Percentiles rank a stretch among this genome's conserved stretches.
phyloP scores from a whole-genome alignment of 2,888 invertebrate species.

The Oxyscelio sp. region DNA sequence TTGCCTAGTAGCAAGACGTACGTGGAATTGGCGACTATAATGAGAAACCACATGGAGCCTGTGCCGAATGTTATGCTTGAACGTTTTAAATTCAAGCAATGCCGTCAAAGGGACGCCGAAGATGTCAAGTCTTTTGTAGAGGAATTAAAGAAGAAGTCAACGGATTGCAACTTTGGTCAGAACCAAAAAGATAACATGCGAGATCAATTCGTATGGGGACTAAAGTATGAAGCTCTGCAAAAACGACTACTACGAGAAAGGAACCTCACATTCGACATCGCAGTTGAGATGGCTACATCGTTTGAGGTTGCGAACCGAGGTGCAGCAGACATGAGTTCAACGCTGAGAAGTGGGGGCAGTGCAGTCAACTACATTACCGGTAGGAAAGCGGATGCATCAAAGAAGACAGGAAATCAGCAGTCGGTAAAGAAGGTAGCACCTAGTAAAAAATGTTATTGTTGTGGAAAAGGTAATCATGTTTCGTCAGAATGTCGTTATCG shows the following conservation, averaged over 20 bases:
- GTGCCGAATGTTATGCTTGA: slow-evolving; percentile 50
- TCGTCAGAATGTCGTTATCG: slow-evolving; percentile 27
- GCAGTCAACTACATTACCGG: slow-evolving; percentile 16
- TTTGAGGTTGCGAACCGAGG: slow-evolving; percentile 15
- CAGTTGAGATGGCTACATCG: slow-evolving; percentile 2
- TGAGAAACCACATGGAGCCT: slow-evolving; percentile 53
- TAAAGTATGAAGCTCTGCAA: background rate
- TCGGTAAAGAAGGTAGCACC: background rate
- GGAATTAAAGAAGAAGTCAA: slow-evolving; percentile 78
- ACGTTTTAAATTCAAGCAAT: slow-evolving; percentile 70
- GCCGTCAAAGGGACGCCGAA: slow-evolving; percentile 73
- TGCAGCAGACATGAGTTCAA: slow-evolving; percentile 14
- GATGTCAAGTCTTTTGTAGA: slow-evolving; percentile 73
- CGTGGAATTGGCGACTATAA: slow-evolving; percentile 54
- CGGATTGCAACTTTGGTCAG: slow-evolving; percentile 60
- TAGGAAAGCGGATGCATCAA: background rate
- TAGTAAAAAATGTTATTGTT: slow-evolving; percentile 2
- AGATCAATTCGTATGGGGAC: slow-evolving; percentile 14
- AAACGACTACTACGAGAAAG: background rate
- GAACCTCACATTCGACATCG: background rate
- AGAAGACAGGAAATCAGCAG: background rate
- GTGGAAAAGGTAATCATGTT: slow-evolving; percentile 26
- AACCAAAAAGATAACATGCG: background rate
- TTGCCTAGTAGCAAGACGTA: slow-evolving; percentile 63
- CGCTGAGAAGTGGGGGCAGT: background rate